Base-by-base conservation (phyloP, 92 coral and sea anemone genomes). In the Galaxea fascicularis region DNA sequence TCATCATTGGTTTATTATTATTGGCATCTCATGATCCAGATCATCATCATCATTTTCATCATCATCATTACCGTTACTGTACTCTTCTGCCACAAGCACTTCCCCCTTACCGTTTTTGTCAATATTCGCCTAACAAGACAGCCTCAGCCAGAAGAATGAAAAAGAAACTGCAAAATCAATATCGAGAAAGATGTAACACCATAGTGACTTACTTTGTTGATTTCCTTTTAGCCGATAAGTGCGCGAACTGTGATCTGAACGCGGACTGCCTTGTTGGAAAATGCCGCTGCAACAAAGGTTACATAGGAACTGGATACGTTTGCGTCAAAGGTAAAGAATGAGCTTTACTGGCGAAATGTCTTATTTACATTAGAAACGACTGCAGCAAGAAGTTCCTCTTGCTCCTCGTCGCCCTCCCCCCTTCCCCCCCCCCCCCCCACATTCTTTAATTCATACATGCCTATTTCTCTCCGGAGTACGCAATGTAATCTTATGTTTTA, bases 261-360 rank as follows among this genome's bases (percentile, higher is more conserved):
- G 98, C 98, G 10, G 83, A 88, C 27, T 95, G 98, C 78, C 52
- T 85, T n/a, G 47, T 62, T 54, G 98, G 98, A 1, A 88, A 76
- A 28, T 95, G 98, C 64, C 92, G 85, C 60, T 93, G 98, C 73
- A 85, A 86, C 56, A 74, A 60, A n/a, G 95, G 93, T 14, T 93
- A 78, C 74, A 83, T 83, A 8, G 97, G 98, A 39, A 95, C 88
- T 64, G 98, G 98, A 27, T 93, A 93, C 85, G 92, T 83, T 46
- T 93, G 96, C 69, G 82, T 68, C 10, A 76, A 80, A 93, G 94
- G 95, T 92, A 83, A 77, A 31, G 15, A 16, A 28, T 35, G 58
- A 45, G 3, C 18, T 49, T 10, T 46, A 5, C 7, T 46, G 7
- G n/a, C n/a, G n/a, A n/a, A n/a, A n/a, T n/a, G n/a, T n/a, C n/a